Percentiles rank a stretch among this genome's conserved stretches.
Conservation (phyloP, 2,797 vertebrate genomes). For the Thalassophryne amazonica region DNA sequence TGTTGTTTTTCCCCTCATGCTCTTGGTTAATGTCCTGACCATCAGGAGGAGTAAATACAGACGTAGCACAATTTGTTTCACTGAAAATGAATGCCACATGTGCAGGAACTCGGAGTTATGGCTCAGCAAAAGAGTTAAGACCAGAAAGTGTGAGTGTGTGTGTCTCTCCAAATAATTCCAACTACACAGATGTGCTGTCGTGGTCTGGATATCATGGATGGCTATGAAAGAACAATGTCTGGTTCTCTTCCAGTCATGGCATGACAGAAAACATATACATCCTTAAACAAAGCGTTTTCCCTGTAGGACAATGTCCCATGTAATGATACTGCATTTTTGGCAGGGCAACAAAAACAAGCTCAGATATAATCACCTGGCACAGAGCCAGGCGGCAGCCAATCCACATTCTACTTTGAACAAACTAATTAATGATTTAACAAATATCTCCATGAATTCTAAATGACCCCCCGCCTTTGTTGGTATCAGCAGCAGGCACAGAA, state of each 20-base stretch:
- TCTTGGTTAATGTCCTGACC: constrained; percentile 32
- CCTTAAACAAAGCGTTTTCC: constrained; percentile 38
- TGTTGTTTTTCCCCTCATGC: not conserved
- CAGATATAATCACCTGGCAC: constrained; percentile 23
- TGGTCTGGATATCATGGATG: constrained; percentile 42
- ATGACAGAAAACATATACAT: constrained; percentile 57
- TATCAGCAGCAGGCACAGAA: constrained; percentile 35
- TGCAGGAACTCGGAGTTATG: constrained; percentile 63
- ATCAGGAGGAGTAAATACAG: constrained; percentile 62
- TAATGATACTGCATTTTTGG: constrained; percentile 40
- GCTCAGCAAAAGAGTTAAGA: constrained; percentile 64
- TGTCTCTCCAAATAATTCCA: constrained; percentile 36
- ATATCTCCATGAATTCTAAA: constrained; percentile 53
- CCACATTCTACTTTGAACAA: constrained; percentile 35
- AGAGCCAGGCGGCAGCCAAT: constrained; percentile 29
- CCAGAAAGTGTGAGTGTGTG: constrained; percentile 53
- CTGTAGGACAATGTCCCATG: constrained; percentile 37
- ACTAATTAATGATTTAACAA: constrained; percentile 62
- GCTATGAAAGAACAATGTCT: constrained; percentile 42
- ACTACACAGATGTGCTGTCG: constrained; percentile 20
- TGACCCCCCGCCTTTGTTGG: constrained; percentile 36
- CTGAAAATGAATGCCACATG: constrained; percentile 67
- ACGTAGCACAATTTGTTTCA: constrained; percentile 65
- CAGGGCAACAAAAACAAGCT: constrained; percentile 17
- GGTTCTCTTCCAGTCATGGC: constrained; percentile 44